Evolutionary conservation across 53 echinoderm and acorn worm genomes (phyloP).

Genomic region (Hippasteria phrygiana): DNA sequence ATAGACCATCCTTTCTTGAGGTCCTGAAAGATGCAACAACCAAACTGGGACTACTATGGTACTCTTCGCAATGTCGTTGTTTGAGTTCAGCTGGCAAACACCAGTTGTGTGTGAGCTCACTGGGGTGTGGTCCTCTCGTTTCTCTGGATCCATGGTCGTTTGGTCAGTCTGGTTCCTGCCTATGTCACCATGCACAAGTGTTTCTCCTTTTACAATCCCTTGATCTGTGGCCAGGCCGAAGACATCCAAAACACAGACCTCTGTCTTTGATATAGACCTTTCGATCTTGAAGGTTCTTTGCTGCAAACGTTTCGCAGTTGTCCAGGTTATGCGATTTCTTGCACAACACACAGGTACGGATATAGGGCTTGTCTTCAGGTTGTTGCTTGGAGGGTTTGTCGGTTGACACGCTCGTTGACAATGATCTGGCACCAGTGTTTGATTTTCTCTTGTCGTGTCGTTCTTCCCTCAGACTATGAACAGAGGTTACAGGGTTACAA

Average conservation of each 20-base stretch:
- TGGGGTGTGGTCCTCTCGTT: background rate
- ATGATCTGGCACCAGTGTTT: no score
- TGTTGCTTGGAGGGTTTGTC: no score
- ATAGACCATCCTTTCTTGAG: slow-evolving; percentile 31
- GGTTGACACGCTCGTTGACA: no score
- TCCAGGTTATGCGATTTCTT: background rate
- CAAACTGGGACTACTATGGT: slow-evolving; percentile 52
- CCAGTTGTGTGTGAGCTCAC: background rate
- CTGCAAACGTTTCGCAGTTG: background rate
- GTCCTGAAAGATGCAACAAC: slow-evolving; percentile 12
- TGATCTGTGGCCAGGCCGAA: slow-evolving; percentile 61
- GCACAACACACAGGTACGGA: background rate
- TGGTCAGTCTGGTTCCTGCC: slow-evolving; percentile 9
- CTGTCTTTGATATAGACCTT: slow-evolving; percentile 56
- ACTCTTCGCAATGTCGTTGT: background rate
- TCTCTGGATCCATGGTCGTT: background rate
- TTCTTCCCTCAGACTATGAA: no score
- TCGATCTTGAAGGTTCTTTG: slow-evolving; percentile 2
- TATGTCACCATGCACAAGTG: slow-evolving; percentile 55
- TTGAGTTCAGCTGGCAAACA: slow-evolving; percentile 12
- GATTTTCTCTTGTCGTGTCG: no score
- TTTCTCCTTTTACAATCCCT: slow-evolving; percentile 40
- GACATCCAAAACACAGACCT: slow-evolving; percentile 70
- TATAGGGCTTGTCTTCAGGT: background rate
- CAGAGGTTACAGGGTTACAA: no score